phyloP scores from a whole-genome alignment of 1,140 invertebrate species.

The Bombus difficillimus region DNA sequence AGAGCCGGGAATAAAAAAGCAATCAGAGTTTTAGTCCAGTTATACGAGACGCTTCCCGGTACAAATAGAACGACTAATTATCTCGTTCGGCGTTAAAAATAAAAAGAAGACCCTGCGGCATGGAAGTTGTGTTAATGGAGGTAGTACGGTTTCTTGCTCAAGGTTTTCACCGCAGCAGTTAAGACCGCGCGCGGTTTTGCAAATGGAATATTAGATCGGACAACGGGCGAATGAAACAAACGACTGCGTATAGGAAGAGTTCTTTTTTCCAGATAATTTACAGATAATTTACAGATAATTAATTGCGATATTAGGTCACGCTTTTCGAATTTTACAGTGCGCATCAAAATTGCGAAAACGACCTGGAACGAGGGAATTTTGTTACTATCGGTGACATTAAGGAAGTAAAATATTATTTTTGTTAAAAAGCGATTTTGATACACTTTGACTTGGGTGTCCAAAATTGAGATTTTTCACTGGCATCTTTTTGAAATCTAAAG shows the following conservation, averaged over 20 bases:
- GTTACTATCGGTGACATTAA: no score
- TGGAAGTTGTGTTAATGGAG: background rate
- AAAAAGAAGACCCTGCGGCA: background rate
- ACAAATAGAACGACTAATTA: conserved; percentile 2
- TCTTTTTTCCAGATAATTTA: background rate
- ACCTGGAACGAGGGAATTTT: no score
- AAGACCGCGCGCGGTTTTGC: background rate
- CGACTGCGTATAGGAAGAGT: background rate
- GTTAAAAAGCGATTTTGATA: no score
- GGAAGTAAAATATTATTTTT: no score
- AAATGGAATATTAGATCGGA: background rate
- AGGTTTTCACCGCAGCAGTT: background rate
- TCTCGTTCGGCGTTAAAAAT: background rate
- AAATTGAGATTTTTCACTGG: no score
- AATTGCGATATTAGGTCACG: no score
- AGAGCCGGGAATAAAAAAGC: background rate
- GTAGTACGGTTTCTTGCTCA: background rate
- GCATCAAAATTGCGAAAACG: no score
- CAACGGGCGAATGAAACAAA: background rate
- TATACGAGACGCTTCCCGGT: background rate
- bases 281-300: no score
- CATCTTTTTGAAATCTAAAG: no score
- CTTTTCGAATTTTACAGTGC: no score
- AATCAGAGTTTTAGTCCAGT: background rate
- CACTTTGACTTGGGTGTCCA: no score